phyloP scores from a whole-genome alignment of 2,113 vertebrate species.

The Nyctereutes procyonoides region DNA sequence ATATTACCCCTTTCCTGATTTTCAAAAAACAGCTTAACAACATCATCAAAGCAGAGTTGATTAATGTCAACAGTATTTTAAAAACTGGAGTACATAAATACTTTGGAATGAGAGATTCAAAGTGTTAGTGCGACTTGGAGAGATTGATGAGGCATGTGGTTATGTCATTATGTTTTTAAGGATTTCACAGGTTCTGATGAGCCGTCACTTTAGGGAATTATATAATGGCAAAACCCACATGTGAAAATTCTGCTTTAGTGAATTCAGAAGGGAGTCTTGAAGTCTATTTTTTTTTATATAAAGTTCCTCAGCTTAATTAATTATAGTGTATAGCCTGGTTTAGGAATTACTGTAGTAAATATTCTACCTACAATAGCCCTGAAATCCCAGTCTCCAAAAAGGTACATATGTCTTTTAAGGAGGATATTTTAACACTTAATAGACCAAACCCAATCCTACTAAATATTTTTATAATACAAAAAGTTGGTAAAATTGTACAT shows the following conservation, averaged over 20 bases:
- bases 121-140: background rate
- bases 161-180: background rate
- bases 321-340: background rate
- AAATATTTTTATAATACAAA: background rate
- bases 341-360: background rate
- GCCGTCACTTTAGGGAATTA: background rate
- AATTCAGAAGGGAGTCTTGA: background rate
- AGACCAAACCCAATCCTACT: background rate
- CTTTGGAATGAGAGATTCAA: background rate
- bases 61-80: background rate
- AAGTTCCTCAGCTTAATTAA: background rate
- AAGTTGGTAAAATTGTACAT: background rate
- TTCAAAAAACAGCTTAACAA: background rate
- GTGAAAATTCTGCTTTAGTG: background rate
- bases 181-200: background rate
- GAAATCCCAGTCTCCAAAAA: background rate
- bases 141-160: background rate
- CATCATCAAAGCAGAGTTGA: background rate
- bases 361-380: background rate
- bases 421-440: background rate
- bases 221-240: background rate
- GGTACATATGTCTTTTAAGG: background rate
- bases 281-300: background rate
- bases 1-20: background rate
- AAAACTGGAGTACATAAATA: background rate